phyloP scores from a whole-genome alignment of 1,140 invertebrate species.

The Formica exsecta region DNA sequence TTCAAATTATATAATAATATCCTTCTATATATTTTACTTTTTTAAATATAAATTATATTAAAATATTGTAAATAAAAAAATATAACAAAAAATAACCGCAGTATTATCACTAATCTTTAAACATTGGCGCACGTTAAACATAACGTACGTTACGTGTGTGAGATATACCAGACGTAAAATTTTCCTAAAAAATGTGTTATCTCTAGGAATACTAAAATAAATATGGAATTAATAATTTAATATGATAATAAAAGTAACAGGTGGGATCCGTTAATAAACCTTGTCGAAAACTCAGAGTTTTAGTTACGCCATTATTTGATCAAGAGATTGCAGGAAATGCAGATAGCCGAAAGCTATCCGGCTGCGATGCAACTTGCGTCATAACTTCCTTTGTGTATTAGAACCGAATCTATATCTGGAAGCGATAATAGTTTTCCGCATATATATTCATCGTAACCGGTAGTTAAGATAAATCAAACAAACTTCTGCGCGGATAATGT shows the following conservation, averaged over 20 bases:
- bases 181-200: neutral
- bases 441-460: neutral
- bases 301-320: slow-evolving; percentile 27
- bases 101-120: slow-evolving; percentile 2
- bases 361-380: slow-evolving; percentile 12
- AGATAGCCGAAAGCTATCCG: slow-evolving; percentile 48
- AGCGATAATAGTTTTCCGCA: neutral
- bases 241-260: neutral
- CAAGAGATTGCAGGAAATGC: slow-evolving; percentile 32
- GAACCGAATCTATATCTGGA: slow-evolving; percentile 25
- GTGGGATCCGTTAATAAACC: neutral
- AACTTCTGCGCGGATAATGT: neutral
- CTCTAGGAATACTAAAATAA: neutral
- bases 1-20: neutral
- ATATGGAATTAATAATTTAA: neutral
- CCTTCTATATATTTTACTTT: no score
- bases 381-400: slow-evolving; percentile 39
- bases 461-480: neutral
- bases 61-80: neutral
- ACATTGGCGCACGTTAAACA: no score
- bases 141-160: neutral
- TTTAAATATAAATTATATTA: slow-evolving; percentile 1
- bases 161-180: neutral
- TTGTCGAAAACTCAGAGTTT: slow-evolving; percentile 11
- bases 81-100: neutral